These are phyloP conservation scores for Spheniscus humboldti DNA, from an alignment of 2,797 vertebrate genomes.

Conservation along the genomic window DNA sequence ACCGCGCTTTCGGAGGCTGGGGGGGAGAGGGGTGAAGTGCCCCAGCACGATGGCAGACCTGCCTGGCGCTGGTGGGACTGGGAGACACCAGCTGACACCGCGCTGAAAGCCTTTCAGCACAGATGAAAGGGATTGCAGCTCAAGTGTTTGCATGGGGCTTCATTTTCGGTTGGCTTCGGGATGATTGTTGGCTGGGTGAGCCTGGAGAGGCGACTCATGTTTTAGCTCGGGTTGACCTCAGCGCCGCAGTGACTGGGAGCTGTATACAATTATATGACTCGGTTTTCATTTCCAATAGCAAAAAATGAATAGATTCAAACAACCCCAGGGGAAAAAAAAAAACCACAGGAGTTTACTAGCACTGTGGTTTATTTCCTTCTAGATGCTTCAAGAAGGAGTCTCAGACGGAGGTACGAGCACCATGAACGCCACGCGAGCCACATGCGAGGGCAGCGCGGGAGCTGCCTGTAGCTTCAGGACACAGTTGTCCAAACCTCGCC, in stretches of 20 bases:
- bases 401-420: neutral
- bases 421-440: fast-evolving
- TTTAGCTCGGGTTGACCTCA: neutral
- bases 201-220: neutral
- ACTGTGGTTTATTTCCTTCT: neutral
- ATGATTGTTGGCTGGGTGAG: neutral
- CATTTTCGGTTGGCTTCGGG: fast-evolving
- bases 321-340: fast-evolving
- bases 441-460: fast-evolving
- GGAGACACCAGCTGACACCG: neutral
- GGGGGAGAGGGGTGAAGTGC: neutral
- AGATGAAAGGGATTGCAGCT: neutral
- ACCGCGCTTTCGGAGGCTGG: fast-evolving
- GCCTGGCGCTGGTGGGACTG: fast-evolving
- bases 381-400: neutral
- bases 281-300: neutral
- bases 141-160: neutral
- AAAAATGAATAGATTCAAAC: neutral
- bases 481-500: fast-evolving
- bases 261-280: neutral
- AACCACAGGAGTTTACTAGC: neutral
- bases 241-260: fast-evolving
- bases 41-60: fast-evolving
- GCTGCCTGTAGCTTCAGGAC: neutral
- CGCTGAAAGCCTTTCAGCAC: neutral